Evolutionary conservation across 2,797 vertebrate genomes (phyloP).

Genomic region (Atherinosoma microstoma): DNA sequence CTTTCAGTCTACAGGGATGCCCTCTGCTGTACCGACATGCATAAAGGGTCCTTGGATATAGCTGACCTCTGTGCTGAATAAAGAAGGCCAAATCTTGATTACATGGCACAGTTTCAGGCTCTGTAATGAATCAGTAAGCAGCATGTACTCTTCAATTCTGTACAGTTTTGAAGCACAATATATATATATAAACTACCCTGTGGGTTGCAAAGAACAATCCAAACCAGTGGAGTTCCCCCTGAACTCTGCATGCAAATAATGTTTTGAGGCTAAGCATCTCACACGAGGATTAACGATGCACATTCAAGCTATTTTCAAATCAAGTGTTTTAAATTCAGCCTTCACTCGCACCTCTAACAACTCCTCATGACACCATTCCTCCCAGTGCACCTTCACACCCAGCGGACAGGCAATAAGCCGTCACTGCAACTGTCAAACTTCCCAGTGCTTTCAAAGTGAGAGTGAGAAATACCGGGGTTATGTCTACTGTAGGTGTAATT

Average conservation of each 20-base stretch:
- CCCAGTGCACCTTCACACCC: conserved; percentile 19
- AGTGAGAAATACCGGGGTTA: conserved; percentile 47
- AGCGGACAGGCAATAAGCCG: conserved; percentile 42
- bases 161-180: conserved; percentile 33
- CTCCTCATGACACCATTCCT: conserved; percentile 35
- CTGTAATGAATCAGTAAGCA: conserved; percentile 58
- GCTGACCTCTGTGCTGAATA: conserved; percentile 64
- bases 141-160: conserved; percentile 37
- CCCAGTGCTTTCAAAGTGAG: conserved; percentile 37
- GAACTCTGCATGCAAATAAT: conserved; percentile 35
- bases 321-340: conserved; percentile 13
- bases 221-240: conserved; percentile 20
- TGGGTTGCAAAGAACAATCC: conserved; percentile 31
- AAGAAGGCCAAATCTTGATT: conserved; percentile 68
- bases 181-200: conserved; percentile 25
- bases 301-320: conserved; percentile 24
- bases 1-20: conserved; percentile 67
- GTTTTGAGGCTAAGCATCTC: conserved; percentile 26
- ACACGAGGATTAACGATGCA: neutral
- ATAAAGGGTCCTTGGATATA: conserved; percentile 62
- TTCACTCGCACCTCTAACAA: conserved; percentile 1
- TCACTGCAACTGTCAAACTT: conserved; percentile 48
- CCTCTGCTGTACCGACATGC: conserved; percentile 61
- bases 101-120: conserved; percentile 71
- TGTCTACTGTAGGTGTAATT: conserved; percentile 62